Conservation (phyloP, 2,797 vertebrate species). For the Brotula barbata region DNA sequence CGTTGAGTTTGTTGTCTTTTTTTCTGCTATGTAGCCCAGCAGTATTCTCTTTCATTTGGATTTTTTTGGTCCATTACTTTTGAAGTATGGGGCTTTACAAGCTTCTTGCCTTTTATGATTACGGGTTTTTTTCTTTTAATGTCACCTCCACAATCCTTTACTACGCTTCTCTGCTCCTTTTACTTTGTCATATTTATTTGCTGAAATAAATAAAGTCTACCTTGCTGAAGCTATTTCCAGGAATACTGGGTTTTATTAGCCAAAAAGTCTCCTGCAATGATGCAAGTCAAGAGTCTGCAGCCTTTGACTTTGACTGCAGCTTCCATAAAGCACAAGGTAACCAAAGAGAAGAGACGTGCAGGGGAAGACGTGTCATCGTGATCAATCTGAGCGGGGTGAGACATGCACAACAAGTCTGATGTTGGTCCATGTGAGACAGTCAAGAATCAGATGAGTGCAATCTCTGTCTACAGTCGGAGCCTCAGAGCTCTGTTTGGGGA, state of each 20-base stretch:
- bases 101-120: slow-evolving; percentile 53
- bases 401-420: slow-evolving; percentile 39
- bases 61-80: slow-evolving; percentile 44
- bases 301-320: slow-evolving; percentile 52
- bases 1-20: slow-evolving; percentile 35
- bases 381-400: slow-evolving; percentile 53
- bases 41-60: slow-evolving; percentile 40
- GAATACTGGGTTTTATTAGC: slow-evolving; percentile 51
- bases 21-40: slow-evolving; percentile 18
- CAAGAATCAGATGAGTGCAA: slow-evolving; percentile 21
- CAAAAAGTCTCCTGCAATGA: slow-evolving; percentile 31
- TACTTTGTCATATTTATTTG: slow-evolving; percentile 54
- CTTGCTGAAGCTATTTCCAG: slow-evolving; percentile 40
- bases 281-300: slow-evolving; percentile 22
- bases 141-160: slow-evolving; percentile 34
- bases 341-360: slow-evolving; percentile 37
- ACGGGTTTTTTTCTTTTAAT: slow-evolving; percentile 24
- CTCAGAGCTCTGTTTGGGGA: slow-evolving; percentile 33
- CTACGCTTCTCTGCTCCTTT: slow-evolving; percentile 18
- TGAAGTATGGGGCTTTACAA: slow-evolving; percentile 50
- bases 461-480: slow-evolving; percentile 47
- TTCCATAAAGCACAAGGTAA: slow-evolving; percentile 58
- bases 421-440: slow-evolving; percentile 42
- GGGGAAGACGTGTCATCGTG: slow-evolving; percentile 53
- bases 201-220: slow-evolving; percentile 41